Base-by-base conservation (phyloP, 2,888 invertebrate species). In the Hecatera dysodea region DNA sequence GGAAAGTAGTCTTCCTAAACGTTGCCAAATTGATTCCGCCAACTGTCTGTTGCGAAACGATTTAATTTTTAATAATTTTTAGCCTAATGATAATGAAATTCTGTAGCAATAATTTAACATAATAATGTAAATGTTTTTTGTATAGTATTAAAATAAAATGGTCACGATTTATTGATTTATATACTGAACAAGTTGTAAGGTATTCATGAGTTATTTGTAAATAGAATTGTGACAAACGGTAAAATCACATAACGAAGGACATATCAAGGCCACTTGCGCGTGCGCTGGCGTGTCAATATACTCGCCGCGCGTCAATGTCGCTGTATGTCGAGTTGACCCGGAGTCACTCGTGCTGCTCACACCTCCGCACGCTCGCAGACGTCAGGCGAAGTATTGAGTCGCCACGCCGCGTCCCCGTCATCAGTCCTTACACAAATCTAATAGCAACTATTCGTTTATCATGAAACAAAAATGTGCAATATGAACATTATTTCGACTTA, bases 1-100 rank as follows among this genome's bases (percentile, higher is more conserved):
- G 94, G 92, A 94, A 93, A 95, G 94, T 95, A 95, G 95, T 96
- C 96, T 96, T 96, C 95, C 95, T 94, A 90, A 95, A 95, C 94
- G 94, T 95, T 95, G 96, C 96, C 96, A 96, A 96, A 96, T 94
- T 93, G 89, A 91, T 90, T 92, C 93, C 93, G 94, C 94, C 94
- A 95, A 95, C 94, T 92, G 88, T 94, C 93, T 94, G 93, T 93
- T 93, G 94, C 93, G 94, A 93, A 93, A 93, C 93, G 89, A 92
- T 91, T 91, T 93, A 93, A 90, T 90, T 93, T 88, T 91, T 91
- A 92, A 92, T 91, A 84, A 88, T 89, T 92, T 84, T 86, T 95
- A 95, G 93, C 89, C 85, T 94, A 95, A 95, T 94, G 81, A 92
- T 93, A 96, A 95, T 90, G 90, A 94, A 95, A 95, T 94, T 95